Evolutionary conservation across 2,113 vertebrate species (phyloP), one percentile per base, ranked within the genome.

Genomic region (Hymenochirus boettgeri): DNA sequence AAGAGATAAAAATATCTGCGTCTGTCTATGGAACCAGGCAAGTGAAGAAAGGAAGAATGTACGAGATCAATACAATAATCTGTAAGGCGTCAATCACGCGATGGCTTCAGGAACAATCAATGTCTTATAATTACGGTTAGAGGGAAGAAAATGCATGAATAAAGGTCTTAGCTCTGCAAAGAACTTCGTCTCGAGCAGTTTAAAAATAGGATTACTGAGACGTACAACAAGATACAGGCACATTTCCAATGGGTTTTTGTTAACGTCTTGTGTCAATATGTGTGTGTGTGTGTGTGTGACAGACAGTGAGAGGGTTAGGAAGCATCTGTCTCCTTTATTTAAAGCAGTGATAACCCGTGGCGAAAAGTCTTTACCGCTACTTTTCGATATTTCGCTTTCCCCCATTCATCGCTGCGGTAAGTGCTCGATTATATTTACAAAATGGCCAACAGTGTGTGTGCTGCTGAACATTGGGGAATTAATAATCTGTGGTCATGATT

Each of bases 41-140:
- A 2, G 21, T 51, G 27, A 24, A 66, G 64, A 60, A 69, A 60
- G 56, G 35, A n/a, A 8, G 29, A 19, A 37, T 12, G 47, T 50
- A 29, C 1, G 2, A 4, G 47, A 69, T 69, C 65, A 60, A 69
- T 69, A 60, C 15, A 53, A 47, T 53, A 69, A 69, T 69, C 65
- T 69, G 65, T 69, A 69, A 45, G 24, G 35, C 46, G 53, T 56
- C 56, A 69, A 69, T 69, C 65, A 60, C 57, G 29, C 25, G 35
- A 26, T 24, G 22, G 57, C 65, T 53, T 52, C 19, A 60, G 18
- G 46, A 60, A 45, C 48, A 31, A 69, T 69, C 65, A 45, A 69
- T 69, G 35, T 29, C 65, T 69, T 60, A 69, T 60, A 46, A 46
- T 69, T 69, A 46, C 19, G 57, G 29, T 60, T 45, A 60, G 42